These are phyloP conservation scores for Plectus sambesii DNA, from an alignment of 1,140 invertebrate genomes.

Conservation along the genomic window DNA sequence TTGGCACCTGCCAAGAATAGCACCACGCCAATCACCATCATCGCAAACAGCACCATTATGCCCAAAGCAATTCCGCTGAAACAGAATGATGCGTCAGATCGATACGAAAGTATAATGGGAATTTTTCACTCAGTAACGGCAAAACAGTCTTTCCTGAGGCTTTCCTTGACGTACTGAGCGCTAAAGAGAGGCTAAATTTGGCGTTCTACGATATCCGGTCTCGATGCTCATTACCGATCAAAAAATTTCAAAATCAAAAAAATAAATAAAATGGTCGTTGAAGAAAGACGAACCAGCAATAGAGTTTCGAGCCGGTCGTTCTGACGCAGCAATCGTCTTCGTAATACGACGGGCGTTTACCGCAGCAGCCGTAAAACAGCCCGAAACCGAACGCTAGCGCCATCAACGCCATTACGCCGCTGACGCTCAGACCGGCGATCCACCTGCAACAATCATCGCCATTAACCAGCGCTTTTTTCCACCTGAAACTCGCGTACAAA, in stretches of 20 bases:
- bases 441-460: conserved; percentile 25
- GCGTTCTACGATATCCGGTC: too few species aligned
- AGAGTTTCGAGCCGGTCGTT: conserved; percentile 37
- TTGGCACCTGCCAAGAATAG: conserved; percentile 38
- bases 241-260: too few species aligned
- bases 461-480: not conserved
- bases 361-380: conserved; percentile 43
- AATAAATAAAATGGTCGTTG: too few species aligned
- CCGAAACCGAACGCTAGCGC: conserved; percentile 37
- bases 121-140: too few species aligned
- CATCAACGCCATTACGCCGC: conserved; percentile 39
- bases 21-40: conserved; percentile 27
- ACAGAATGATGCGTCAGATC: too few species aligned
- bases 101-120: too few species aligned
- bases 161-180: too few species aligned
- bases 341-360: conserved; percentile 37
- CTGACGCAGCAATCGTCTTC: conserved; percentile 44
- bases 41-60: conserved; percentile 25
- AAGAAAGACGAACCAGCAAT: conserved; percentile 37
- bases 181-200: too few species aligned
- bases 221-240: too few species aligned
- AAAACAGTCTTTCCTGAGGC: too few species aligned
- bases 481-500: conserved; percentile 13
- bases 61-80: conserved; percentile 42
- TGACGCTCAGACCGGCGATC: conserved; percentile 32